Conservation (phyloP, 2,888 invertebrate species). For the Cryptocephalus primarius region DNA sequence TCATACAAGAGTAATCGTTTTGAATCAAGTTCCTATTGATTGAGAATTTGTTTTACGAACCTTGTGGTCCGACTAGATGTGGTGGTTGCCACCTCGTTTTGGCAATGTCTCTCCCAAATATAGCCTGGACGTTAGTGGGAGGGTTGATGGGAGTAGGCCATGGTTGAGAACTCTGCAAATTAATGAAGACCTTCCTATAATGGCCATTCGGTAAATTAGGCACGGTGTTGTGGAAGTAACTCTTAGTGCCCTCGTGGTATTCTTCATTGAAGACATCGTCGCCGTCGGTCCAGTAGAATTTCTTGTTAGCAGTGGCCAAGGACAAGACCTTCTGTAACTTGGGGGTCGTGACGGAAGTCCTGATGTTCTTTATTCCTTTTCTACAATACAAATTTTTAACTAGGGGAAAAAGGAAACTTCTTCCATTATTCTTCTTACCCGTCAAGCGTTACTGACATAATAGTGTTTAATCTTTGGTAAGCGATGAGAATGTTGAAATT, state of each 20-base stretch:
- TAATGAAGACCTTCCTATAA: conserved; percentile 38
- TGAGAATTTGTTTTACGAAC: conserved; percentile 34
- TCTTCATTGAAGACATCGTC: conserved; percentile 68
- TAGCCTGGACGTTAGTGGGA: conserved; percentile 68
- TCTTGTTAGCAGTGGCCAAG: conserved; percentile 61
- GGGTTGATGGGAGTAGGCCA: conserved; percentile 68
- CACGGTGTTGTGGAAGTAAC: conserved; percentile 69
- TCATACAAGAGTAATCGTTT: background rate
- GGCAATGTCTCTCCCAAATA: conserved; percentile 65
- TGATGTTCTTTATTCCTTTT: conserved; percentile 59
- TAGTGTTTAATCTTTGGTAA: conserved; percentile 62
- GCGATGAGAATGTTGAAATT: conserved; percentile 72
- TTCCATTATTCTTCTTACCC: conserved; percentile 44
- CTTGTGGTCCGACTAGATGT: conserved; percentile 62
- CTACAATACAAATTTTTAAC: conserved; percentile 28
- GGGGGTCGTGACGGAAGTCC: conserved; percentile 63
- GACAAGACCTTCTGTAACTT: conserved; percentile 66
- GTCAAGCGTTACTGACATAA: conserved; percentile 70
- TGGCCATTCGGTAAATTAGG: conserved; percentile 38
- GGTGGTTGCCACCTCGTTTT: conserved; percentile 77
- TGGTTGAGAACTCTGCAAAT: conserved; percentile 64
- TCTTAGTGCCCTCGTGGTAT: conserved; percentile 49
- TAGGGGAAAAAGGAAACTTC: too few relatives aligned
- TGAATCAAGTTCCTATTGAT: background rate
- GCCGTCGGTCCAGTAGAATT: conserved; percentile 82